These are phyloP conservation scores for Muntiacus reevesi DNA, from an alignment of 2,113 vertebrate species.

Conservation along the genomic window DNA sequence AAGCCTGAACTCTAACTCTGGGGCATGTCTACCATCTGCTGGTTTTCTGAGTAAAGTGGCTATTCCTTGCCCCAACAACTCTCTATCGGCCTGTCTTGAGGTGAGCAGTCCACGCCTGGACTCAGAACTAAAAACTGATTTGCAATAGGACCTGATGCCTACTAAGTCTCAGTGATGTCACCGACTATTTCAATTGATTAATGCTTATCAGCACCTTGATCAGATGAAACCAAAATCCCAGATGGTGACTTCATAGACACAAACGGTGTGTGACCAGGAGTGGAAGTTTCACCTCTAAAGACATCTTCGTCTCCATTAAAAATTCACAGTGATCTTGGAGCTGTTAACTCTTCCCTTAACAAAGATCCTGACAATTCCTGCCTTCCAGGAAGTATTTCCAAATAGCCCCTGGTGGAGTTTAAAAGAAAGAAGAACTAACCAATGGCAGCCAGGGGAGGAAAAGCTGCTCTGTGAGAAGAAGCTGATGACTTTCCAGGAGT, in stretches of 20 bases:
- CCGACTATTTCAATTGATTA: neutral
- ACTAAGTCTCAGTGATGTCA: neutral
- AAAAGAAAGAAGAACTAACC: neutral
- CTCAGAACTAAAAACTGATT: neutral
- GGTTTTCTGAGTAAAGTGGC: neutral
- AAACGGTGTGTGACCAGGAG: neutral
- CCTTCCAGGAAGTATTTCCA: neutral
- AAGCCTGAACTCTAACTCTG: neutral
- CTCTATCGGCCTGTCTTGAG: neutral
- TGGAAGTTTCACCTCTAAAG: neutral
- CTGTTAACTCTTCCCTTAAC: fast-evolving
- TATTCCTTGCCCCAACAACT: neutral
- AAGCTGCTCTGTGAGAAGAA: neutral
- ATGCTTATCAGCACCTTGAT: neutral
- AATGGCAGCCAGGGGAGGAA: neutral
- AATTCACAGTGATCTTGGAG: neutral
- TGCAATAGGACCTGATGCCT: neutral
- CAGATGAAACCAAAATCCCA: neutral
- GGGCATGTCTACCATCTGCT: neutral
- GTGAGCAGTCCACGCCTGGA: neutral
- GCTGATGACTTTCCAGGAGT: neutral
- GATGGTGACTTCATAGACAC: neutral
- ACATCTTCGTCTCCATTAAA: neutral
- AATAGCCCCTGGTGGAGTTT: neutral
- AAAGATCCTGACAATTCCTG: neutral